A percentile compares a stretch with the other conserved stretches of the same genome.
Conservation (phyloP, 2,113 vertebrate species). For the Todiramphus saurophagus region DNA sequence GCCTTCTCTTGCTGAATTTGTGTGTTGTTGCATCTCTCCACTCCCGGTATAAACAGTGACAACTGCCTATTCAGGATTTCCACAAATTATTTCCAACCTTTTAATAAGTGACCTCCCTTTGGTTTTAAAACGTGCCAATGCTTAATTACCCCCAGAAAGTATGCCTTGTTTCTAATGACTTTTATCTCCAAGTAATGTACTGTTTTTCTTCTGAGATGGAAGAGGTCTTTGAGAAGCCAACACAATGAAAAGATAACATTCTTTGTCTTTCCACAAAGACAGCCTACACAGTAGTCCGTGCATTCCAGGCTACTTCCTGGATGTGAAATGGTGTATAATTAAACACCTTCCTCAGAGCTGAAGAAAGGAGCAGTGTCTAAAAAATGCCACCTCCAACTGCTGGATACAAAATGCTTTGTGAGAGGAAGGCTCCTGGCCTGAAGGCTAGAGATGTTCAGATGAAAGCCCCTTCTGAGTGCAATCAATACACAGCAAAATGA, state of each 20-base stretch:
- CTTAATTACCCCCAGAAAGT: neutral
- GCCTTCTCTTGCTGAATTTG: too few relatives aligned
- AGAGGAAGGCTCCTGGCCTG: neutral
- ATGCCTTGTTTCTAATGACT: neutral
- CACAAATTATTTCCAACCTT: neutral
- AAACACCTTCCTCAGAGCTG: neutral
- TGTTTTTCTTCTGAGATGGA: neutral
- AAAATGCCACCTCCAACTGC: neutral
- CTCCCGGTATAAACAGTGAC: too few relatives aligned
- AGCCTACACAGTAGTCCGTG: neutral
- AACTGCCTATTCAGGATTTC: neutral
- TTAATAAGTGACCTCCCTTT: neutral
- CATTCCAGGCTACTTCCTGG: neutral
- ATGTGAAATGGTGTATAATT: neutral
- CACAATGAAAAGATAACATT: neutral
- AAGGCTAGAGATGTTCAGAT: neutral
- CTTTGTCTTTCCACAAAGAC: neutral
- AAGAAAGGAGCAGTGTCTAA: conserved; percentile 1
- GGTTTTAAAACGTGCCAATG: neutral
- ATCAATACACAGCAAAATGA: neutral
- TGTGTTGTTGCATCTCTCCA: too few relatives aligned
- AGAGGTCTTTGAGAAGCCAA: neutral
- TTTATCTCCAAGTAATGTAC: neutral
- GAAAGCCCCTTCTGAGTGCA: neutral
- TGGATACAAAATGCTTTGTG: neutral